Base-by-base conservation (phyloP, 2,888 invertebrate genomes). In the Limnephilus rhombicus region DNA sequence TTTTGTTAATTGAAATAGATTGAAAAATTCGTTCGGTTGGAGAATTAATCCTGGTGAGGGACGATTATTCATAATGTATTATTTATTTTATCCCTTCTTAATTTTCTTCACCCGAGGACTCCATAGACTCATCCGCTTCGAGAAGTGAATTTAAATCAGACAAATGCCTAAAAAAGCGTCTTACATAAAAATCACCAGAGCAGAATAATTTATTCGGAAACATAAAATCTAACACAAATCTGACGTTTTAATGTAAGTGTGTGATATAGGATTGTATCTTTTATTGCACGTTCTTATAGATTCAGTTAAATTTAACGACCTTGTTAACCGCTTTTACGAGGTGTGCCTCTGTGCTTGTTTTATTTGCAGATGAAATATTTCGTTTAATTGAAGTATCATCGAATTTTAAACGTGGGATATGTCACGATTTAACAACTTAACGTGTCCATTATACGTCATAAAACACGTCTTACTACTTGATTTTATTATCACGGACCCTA, bases 401-500 rank as follows among this genome's bases (percentile, higher is more conserved):
- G 89, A 89, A 83, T 91, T 91, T 83, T 89, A 91, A 91, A 91
- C 89, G 91, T 91, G 89, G 89, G 89, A 91, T 91, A 89, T 91
- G 91, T 91, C 91, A 91, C 83, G 89, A 91, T 89, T 83, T 91
- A 91, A 89, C 85, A 89, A 53, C 87, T 91, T 81, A 87, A 91
- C 87, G 87, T 81, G 49, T 88, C 91, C 53, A 88, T 91, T 91
- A 91, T 81, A 49, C 18, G 80, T n/a, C 37, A 91, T 88, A 91
- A 88, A 88, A 91, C 87, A 91, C 81, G 85, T 85, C 90, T 90
- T 90, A 90, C 90, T 81, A 90, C 90, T 49, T 90, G 90, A 81
- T 90, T 90, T 90, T 90, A 90, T 90, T 90, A 45, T 37, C n/a
- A 37, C 34, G 13, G 34, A 90, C 37, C 49, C 90, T 18, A 53